Conservation (phyloP, 2,888 invertebrate genomes). For the Agrochola circellaris region DNA sequence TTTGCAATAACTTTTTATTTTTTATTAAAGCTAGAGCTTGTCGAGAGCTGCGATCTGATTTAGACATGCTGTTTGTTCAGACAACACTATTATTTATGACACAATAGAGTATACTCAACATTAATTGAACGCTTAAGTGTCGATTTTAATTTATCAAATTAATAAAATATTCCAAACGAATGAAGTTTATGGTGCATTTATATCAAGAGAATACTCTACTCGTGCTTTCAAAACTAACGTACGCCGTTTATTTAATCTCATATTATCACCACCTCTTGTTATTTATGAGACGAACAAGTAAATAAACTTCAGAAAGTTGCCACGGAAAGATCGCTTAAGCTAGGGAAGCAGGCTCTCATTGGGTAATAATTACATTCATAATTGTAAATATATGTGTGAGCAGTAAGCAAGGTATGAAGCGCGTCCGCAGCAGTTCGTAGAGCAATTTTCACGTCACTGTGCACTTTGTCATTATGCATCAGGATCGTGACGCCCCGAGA, state of each 20-base stretch:
- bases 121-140: not conserved
- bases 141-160: not conserved
- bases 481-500: conserved; percentile 90
- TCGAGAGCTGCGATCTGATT: conserved; percentile 1
- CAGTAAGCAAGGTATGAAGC: conserved; percentile 61
- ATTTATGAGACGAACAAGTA: conserved; percentile 27
- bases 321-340: conserved; percentile 42
- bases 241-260: conserved; percentile 10
- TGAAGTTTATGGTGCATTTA: not conserved
- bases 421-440: conserved; percentile 75
- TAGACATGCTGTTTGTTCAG: conserved; percentile 11
- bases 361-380: conserved; percentile 69
- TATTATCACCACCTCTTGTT: not conserved
- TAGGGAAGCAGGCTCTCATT: conserved; percentile 43
- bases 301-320: conserved; percentile 35
- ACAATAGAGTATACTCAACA: not conserved
- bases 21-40: conserved; percentile 11
- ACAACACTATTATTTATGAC: not conserved
- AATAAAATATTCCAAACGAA: not conserved
- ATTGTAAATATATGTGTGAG: conserved; percentile 67
- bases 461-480: conserved; percentile 90
- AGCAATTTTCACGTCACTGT: conserved; percentile 90
- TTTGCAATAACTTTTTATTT: conserved; percentile 55
- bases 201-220: not conserved
- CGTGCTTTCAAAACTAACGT: not conserved